Evolutionary conservation across 2,797 vertebrate genomes (phyloP), one percentile per base, ranked within the genome.

Genomic region (Periparus ater): DNA sequence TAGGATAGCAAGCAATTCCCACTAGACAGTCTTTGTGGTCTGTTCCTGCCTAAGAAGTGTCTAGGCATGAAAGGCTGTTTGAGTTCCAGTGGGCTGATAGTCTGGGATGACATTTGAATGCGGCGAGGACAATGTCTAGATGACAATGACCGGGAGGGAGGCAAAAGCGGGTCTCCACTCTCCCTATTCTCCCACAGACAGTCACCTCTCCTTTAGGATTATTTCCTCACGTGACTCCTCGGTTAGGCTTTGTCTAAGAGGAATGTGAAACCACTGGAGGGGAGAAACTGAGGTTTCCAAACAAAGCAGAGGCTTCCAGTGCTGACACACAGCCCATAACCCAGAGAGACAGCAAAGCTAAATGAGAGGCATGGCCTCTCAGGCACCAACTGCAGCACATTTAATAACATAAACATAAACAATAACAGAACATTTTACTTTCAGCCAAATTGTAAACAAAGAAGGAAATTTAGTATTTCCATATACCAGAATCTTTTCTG

Each of bases 31-130:
- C 97, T 98, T 97, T 98, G 98, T 98, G 96, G 96, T 94, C 93
- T 50, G 44, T 42, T 95, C 95, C 95, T 95, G 92, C 95, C 96
- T 98, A 94, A 98, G 97, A 97, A 97, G 93, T 96, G 95, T 96
- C 95, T 96, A 82, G 96, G 97, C 96, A 97, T 98, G 92, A 98
- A 98, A 98, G 96, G 62, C 91, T 10, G 57, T 97, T 97, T 93
- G 96, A 98, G 98, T 95, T 97, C 93, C 95, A 97, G 96, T 94
- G 95, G 96, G 95, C 94, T 95, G 96, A 90, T 95, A 85, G 97
- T 94, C 96, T 95, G 89, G 86, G 94, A 92, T 98, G 98, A 97
- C 97, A 97, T 97, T 93, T 97, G 97, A 98, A 97, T 98, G 96
- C 76, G 20, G 79, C n/a, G 73, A 95, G 97, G 96, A 98, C 97